Evolutionary conservation across 1,140 invertebrate species (phyloP).

Genomic region (Anoplolepis gracilipes): DNA sequence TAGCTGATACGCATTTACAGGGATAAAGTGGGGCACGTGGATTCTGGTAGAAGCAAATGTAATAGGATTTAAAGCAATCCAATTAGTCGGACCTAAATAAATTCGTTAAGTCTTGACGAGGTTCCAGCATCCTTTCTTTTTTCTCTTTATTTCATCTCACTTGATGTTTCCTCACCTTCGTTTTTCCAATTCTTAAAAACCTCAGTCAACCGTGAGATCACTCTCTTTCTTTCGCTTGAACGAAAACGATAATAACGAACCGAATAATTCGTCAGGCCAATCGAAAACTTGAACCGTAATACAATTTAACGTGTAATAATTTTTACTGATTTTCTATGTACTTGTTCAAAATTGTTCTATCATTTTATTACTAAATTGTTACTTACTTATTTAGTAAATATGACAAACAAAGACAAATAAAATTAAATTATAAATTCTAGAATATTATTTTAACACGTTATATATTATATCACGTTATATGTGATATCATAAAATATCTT

Average conservation of each 20-base stretch:
- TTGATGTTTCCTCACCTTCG: constrained; percentile 12
- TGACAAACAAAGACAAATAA: not conserved
- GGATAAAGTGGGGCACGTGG: not conserved
- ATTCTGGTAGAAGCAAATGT: not conserved
- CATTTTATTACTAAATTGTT: not conserved
- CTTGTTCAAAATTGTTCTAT: not conserved
- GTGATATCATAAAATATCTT: not conserved
- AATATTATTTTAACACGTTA: not conserved
- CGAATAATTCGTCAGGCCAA: not conserved
- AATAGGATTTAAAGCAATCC: constrained; percentile 66
- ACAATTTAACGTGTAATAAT: constrained; percentile 26
- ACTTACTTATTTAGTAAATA: not conserved
- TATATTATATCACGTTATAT: too few species aligned
- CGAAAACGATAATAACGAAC: constrained; percentile 23
- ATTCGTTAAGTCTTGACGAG: constrained; percentile 68
- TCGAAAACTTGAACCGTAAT: not conserved
- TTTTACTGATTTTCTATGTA: not conserved
- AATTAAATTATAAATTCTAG: not conserved
- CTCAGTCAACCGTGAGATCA: not conserved
- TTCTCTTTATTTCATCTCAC: not conserved
- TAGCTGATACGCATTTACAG: constrained; percentile 4
- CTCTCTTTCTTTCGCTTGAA: not conserved
- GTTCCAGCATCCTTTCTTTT: not conserved
- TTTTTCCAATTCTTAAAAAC: constrained; percentile 19
- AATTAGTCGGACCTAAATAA: constrained; percentile 72